A percentile compares a stretch with the other conserved stretches of the same genome.
Evolutionary conservation across 2,113 vertebrate genomes (phyloP).

Genomic region (Hipposideros armiger): DNA sequence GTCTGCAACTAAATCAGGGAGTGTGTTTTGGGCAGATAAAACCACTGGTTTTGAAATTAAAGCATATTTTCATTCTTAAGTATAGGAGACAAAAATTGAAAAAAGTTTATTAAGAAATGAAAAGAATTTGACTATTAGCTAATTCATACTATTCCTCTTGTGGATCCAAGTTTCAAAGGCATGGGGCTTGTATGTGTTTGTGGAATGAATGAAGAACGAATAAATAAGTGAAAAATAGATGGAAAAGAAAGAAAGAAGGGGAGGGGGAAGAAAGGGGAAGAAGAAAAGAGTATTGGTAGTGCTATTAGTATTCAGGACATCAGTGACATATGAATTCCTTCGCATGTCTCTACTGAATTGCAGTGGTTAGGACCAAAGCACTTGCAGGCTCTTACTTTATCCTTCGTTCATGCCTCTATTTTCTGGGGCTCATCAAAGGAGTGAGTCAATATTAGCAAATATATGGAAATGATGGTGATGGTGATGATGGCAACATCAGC

Average conservation of each 20-base stretch:
- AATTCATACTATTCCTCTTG: background rate
- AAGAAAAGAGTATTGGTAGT: background rate
- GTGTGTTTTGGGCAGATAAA: conserved; percentile 46
- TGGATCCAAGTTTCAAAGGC: background rate
- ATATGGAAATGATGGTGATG: background rate
- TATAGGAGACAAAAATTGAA: background rate
- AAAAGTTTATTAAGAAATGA: background rate
- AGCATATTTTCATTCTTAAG: conserved; percentile 38
- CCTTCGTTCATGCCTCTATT: background rate
- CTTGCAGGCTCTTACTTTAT: background rate
- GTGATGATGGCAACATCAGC: background rate
- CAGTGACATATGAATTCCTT: background rate
- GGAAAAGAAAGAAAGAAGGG: background rate
- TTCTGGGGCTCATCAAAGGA: background rate
- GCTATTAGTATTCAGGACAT: background rate
- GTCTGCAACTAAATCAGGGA: conserved; percentile 28
- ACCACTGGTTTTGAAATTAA: conserved; percentile 34
- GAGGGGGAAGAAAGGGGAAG: background rate
- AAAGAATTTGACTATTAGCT: background rate
- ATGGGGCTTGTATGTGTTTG: background rate
- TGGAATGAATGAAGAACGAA: background rate
- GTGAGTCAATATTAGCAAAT: background rate
- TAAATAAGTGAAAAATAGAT: background rate
- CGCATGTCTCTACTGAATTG: background rate
- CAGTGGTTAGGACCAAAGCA: background rate